Percentiles rank a stretch among this genome's conserved stretches.
These are phyloP conservation scores for Tupaia tana DNA, from an alignment of 2,113 vertebrate genomes.

Conservation along the genomic window DNA sequence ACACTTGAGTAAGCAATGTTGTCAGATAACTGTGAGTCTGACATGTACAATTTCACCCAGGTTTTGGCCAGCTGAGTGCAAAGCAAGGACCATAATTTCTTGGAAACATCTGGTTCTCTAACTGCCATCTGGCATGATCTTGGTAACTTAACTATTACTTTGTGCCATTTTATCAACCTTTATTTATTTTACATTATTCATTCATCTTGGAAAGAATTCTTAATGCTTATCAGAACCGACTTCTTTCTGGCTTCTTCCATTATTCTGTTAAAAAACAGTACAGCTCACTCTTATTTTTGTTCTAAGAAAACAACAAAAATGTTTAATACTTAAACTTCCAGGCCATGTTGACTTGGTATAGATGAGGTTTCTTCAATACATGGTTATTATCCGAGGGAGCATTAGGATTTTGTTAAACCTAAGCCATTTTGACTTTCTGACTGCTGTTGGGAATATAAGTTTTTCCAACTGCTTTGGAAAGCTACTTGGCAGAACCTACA, in stretches of 20 bases:
- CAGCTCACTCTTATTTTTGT: background rate
- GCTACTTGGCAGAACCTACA: background rate
- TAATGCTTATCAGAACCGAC: background rate
- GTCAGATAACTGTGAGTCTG: conserved; percentile 44
- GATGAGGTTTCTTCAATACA: background rate
- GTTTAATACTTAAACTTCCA: background rate
- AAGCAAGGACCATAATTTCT: conserved; percentile 60
- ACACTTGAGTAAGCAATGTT: background rate
- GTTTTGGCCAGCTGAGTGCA: conserved; percentile 45
- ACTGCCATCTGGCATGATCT: conserved; percentile 55
- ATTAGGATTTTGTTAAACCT: background rate
- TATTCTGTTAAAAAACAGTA: conserved; percentile 2
- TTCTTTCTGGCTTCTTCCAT: background rate
- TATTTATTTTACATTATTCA: conserved; percentile 60
- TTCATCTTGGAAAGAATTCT: conserved; percentile 38
- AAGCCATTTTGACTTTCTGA: background rate
- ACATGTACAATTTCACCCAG: conserved; percentile 30
- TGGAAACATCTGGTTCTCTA: conserved; percentile 64
- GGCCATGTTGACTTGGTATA: background rate
- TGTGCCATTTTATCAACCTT: conserved; percentile 53
- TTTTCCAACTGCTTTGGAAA: background rate
- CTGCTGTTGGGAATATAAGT: background rate
- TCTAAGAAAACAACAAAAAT: background rate
- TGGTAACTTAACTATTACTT: conserved; percentile 41
- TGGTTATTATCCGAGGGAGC: background rate